Evolutionary conservation across 2,797 vertebrate species (phyloP).

Genomic region (Rhynchotus rufescens): DNA sequence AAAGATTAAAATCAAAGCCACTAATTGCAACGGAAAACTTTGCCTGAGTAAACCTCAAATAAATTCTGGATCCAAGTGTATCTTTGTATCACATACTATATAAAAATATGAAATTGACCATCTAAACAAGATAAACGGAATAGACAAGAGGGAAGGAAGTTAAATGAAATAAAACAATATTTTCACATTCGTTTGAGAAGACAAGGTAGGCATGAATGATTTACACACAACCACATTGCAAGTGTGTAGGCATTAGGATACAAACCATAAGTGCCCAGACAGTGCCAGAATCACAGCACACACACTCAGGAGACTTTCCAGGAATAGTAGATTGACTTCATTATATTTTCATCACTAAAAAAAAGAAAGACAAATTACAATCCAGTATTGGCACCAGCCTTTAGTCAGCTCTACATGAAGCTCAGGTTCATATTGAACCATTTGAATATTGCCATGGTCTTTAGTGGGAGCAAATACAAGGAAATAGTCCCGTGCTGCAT

Average conservation of each 20-base stretch:
- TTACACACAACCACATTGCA: not conserved
- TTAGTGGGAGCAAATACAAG: not conserved
- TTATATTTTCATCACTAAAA: not conserved
- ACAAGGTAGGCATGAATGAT: not conserved
- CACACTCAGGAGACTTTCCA: not conserved
- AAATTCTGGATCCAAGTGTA: not conserved
- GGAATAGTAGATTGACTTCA: not conserved
- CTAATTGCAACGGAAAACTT: not conserved
- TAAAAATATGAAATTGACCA: not conserved
- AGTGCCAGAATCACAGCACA: not conserved
- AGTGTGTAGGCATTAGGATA: not conserved
- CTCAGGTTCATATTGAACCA: not conserved
- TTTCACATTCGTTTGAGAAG: not conserved
- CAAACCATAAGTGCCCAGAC: not conserved
- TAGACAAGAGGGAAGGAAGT: not conserved
- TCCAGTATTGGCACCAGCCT: not conserved
- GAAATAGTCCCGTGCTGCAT: not conserved
- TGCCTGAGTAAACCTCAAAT: not conserved
- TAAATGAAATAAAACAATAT: not conserved
- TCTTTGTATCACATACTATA: not conserved
- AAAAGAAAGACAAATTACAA: not conserved
- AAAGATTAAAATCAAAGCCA: not conserved
- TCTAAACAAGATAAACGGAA: not conserved
- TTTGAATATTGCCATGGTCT: not conserved
- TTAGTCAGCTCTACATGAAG: not conserved